phyloP scores from a whole-genome alignment of 2,113 vertebrate genomes.

The Siphamia tubifer region DNA sequence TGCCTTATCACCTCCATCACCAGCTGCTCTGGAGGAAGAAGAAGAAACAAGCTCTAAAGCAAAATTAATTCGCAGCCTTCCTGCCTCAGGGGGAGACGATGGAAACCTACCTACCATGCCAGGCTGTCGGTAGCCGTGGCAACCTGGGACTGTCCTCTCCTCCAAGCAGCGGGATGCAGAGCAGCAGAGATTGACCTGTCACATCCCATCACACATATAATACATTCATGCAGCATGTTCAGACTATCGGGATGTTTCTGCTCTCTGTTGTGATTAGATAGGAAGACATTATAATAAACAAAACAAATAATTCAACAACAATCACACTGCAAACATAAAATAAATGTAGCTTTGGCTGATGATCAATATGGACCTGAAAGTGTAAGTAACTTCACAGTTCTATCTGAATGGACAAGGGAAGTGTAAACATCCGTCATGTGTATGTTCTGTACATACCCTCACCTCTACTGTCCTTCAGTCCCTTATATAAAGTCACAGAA shows the following conservation, averaged over 20 bases:
- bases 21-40: slow-evolving; percentile 10
- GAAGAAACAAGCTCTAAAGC: neutral
- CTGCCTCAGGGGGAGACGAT: neutral
- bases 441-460: too few relatives aligned
- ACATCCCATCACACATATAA: slow-evolving; percentile 29
- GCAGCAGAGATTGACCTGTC: slow-evolving; percentile 44
- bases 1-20: slow-evolving; percentile 1
- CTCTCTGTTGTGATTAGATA: neutral
- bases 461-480: too few relatives aligned
- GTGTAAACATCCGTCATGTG: too few relatives aligned
- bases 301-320: too few relatives aligned
- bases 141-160: slow-evolving; percentile 34
- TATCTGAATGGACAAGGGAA: too few relatives aligned
- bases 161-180: neutral
- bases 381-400: too few relatives aligned
- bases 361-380: too few relatives aligned
- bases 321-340: too few relatives aligned
- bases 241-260: neutral
- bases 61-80: slow-evolving; percentile 35
- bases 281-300: too few relatives aligned
- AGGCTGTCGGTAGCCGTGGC: slow-evolving; percentile 63
- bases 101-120: slow-evolving; percentile 17
- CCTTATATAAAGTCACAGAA: too few relatives aligned
- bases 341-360: too few relatives aligned
- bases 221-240: neutral